Evolutionary conservation across 2,113 vertebrate genomes (phyloP), one percentile per base, ranked within the genome.

Genomic region (Romanogobio albipinnatus): DNA sequence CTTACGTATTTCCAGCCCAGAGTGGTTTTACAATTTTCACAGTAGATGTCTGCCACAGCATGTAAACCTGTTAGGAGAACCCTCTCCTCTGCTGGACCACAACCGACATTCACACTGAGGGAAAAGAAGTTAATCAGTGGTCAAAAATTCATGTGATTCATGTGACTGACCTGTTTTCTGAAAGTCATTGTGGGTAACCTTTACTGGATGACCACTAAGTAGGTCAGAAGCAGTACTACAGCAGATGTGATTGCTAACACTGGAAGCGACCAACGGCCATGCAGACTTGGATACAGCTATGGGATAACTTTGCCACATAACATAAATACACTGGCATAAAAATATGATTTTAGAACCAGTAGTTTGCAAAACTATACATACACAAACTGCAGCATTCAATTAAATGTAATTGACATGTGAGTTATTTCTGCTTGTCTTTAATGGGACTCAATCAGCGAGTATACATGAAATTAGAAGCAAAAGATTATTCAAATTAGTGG

Each of bases 1-100:
- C 98, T 96, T 93, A 99, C 98, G 0, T 99, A 99, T 98, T 99
- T 99, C 98, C 98, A 99, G 90, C 98, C 98, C 14, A 99, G 96
- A 24, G 98, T 99, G 91, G 98, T 99, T 96, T 99, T 99, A 95
- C 98, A 99, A 94, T 98, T 99, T 95, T 99, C 98, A 94, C 98
- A 99, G 96, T 99, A 98, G 94, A 99, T 99, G 90, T 99, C 98
- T 9, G 98, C 97, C 84, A 99, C 98, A 4, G 98, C 98, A 5
- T 99, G 98, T 91, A 99, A 94, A 93, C 98, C 98, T 4, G 98
- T 99, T 90, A 99, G 95, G 84, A 99, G 97, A 75, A 99, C 97
- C 89, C 98, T 94, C 93, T 99, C 98, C 92, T 99, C 98, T 0
- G 98, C 98, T 26, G 98, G 98, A 84, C 98, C 98, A 29, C 98